Conservation (phyloP, 30 jellyfish, hydroid and myxozoan species). For the Chrysaora quinquecirrha region DNA sequence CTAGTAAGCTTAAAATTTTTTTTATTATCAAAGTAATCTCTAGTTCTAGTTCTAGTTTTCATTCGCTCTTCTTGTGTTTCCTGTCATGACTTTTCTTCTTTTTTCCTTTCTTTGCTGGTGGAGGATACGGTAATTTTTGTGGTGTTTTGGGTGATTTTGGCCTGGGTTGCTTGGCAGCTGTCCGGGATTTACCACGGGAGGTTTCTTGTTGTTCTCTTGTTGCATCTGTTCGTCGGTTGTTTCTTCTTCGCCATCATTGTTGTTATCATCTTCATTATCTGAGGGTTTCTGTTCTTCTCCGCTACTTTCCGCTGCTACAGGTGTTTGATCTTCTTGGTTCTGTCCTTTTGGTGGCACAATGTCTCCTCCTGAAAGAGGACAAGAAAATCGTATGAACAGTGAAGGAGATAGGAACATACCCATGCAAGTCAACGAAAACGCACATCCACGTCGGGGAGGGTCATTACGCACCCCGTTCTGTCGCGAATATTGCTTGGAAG, state of each 20-base stretch:
- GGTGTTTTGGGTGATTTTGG: neutral
- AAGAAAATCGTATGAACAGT: too few species aligned
- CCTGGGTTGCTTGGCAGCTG: neutral
- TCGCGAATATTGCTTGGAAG: too few species aligned
- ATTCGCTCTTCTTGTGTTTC: neutral
- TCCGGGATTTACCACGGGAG: neutral
- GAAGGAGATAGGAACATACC: too few species aligned
- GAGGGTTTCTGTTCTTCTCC: constrained; percentile 18
- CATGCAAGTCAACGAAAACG: too few species aligned
- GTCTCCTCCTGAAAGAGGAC: neutral
- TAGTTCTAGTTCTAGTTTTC: too few species aligned
- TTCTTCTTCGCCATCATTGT: constrained; percentile 16
- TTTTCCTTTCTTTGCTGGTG: neutral
- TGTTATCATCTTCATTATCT: neutral
- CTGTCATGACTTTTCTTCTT: neutral
- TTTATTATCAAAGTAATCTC: too few species aligned
- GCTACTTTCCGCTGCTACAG: constrained; percentile 5
- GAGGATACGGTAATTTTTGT: neutral
- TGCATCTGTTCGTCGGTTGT: constrained; percentile 7
- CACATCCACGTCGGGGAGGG: too few species aligned
- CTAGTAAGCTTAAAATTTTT: too few species aligned
- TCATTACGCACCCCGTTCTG: too few species aligned
- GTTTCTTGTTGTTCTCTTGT: neutral
- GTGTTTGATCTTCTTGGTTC: neutral
- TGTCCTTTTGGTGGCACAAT: neutral